These are phyloP conservation scores for Scleropages formosus DNA, from an alignment of 2,797 vertebrate species.

Conservation along the genomic window DNA sequence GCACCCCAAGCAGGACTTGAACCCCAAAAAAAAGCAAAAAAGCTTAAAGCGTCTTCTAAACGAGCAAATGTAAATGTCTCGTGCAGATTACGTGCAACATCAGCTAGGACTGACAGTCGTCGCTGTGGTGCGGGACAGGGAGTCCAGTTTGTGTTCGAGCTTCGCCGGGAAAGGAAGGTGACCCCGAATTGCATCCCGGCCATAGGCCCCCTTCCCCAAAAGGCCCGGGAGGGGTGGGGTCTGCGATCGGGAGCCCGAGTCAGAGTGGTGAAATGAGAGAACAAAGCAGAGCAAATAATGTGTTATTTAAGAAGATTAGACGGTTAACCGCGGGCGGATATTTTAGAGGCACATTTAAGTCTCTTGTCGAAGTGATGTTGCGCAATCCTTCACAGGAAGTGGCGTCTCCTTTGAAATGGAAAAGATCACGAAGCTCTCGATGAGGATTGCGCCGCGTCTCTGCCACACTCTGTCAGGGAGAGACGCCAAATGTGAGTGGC, in stretches of 20 bases:
- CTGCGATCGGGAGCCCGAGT: conserved; percentile 19
- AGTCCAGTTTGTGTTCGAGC: too few relatives aligned
- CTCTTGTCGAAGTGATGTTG: conserved; percentile 31
- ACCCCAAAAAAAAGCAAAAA: too few relatives aligned
- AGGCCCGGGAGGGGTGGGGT: too few relatives aligned
- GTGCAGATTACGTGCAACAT: too few relatives aligned
- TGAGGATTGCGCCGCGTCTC: conserved; percentile 16
- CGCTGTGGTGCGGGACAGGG: too few relatives aligned
- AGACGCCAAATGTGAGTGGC: conserved; percentile 12
- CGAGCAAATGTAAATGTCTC: too few relatives aligned
- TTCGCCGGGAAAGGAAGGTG: too few relatives aligned
- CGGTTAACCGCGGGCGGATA: conserved; percentile 27
- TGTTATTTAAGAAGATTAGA: conserved; percentile 33
- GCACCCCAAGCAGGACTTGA: too few relatives aligned
- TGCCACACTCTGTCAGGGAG: conserved; percentile 22
- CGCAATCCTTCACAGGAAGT: conserved; percentile 28
- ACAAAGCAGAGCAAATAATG: background rate
- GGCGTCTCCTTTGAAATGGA: conserved; percentile 36
- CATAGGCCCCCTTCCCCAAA: too few relatives aligned
- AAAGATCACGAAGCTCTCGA: conserved; percentile 30
- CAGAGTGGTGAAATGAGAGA: background rate
- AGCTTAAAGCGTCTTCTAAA: too few relatives aligned
- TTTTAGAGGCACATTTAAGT: conserved; percentile 28
- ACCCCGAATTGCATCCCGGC: too few relatives aligned
- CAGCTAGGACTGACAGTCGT: too few relatives aligned